Evolutionary conservation across 2,113 vertebrate genomes (phyloP), one percentile per base, ranked within the genome.

Genomic region (Grallaria varia): DNA sequence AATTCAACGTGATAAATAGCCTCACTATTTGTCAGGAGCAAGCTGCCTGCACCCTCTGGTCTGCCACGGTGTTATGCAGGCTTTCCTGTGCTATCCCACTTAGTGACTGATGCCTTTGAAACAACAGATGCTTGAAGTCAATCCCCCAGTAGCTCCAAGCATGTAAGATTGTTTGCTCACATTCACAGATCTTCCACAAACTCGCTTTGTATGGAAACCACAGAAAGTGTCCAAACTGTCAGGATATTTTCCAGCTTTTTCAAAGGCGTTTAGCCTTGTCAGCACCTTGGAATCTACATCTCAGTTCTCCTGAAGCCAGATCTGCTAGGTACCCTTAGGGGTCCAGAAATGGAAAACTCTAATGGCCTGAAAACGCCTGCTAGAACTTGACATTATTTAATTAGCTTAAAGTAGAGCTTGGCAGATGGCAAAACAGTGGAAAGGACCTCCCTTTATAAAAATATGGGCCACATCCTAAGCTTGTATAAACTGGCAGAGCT

Each of bases 391-490:
- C 1, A 1, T 87, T 94, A 66, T 79, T 92, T 76, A 94, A 93
- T 91, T 95, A 90, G 87, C 47, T 72, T 9, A 73, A 90, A 91
- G 71, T 58, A 64, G 83, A 90, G 49, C 66, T 90, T 95, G 96
- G 90, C 88, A 96, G 92, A 92, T 82, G 64, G 88, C 76, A 93
- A 89, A 95, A 63, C 90, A 93, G 92, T 86, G 88, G 83, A 92
- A 92, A 95, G 84, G 80, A 93, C 80, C 96, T 96, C 90, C 86
- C 86, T 89, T 93, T 92, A 89, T 45, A 86, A 96, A 95, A 97
- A 93, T 90, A 96, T 12, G 69, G 86, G 73, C 92, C 52, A 86
- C 85, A 90, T 96, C 93, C 85, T 96, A 58, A 47, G 76, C 73
- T 94, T 94, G 88, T 96, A 24, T 97, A 75, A 93, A 93, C 80